Percentiles rank a stretch among this genome's conserved stretches.
Evolutionary conservation across 2,888 invertebrate genomes (phyloP).

Genomic region (Crepidodera aurea): DNA sequence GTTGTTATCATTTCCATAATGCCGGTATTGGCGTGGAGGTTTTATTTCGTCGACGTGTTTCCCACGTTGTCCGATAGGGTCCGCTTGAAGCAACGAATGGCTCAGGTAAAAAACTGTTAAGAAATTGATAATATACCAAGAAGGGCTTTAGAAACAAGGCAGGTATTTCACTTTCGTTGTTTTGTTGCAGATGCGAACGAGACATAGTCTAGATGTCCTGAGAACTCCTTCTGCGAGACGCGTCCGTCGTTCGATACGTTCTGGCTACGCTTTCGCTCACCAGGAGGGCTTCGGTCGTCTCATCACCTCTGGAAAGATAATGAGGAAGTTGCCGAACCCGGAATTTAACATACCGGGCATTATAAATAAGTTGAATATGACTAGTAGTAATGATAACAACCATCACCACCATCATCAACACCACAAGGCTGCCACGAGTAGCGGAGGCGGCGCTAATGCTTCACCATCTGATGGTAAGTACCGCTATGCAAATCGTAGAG

Average conservation of each 20-base stretch:
- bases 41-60: slow-evolving; percentile 90
- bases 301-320: slow-evolving; percentile 96
- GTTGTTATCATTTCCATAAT: slow-evolving; percentile 84
- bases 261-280: slow-evolving; percentile 98
- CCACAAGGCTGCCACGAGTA: slow-evolving; percentile 9
- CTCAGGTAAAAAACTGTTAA: slow-evolving; percentile 61
- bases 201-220: slow-evolving; percentile 79
- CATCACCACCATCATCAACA: slow-evolving; percentile 27
- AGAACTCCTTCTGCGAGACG: slow-evolving; percentile 88
- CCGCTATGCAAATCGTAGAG: too few relatives aligned
- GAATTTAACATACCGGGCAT: slow-evolving; percentile 76
- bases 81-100: slow-evolving; percentile 80
- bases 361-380: slow-evolving; percentile 62
- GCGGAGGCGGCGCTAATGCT: slow-evolving; percentile 2
- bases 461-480: slow-evolving; percentile 15
- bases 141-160: background rate
- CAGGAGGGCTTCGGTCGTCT: slow-evolving; percentile 96
- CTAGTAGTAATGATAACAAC: slow-evolving; percentile 39
- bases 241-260: slow-evolving; percentile 89
- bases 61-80: slow-evolving; percentile 94
- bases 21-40: slow-evolving; percentile 93
- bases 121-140: too few relatives aligned
- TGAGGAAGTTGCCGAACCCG: slow-evolving; percentile 83
- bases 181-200: slow-evolving; percentile 67
- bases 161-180: too few relatives aligned